A percentile compares a stretch with the other conserved stretches of the same genome.
Conservation (phyloP, 2,797 vertebrate genomes). For the Myotis pilosus region DNA sequence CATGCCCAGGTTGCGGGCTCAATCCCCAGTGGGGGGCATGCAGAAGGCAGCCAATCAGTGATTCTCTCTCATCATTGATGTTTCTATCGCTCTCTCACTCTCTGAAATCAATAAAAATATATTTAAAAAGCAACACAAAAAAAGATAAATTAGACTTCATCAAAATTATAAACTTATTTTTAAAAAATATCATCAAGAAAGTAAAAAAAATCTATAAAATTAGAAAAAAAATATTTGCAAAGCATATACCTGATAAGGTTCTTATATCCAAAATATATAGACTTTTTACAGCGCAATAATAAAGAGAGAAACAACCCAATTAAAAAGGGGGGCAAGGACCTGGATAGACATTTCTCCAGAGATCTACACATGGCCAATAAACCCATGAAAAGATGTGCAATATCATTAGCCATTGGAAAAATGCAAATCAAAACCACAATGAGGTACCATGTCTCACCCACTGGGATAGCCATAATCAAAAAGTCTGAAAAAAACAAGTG, state of each 20-base stretch:
- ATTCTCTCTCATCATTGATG: neutral
- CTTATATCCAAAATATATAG: neutral
- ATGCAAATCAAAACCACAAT: neutral
- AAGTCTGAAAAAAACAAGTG: neutral
- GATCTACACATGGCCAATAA: neutral
- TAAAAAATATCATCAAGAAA: neutral
- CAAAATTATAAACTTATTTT: neutral
- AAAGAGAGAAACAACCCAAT: neutral
- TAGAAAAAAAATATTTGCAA: neutral
- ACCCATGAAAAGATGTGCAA: neutral
- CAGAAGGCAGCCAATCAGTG: neutral
- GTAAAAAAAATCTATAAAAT: neutral
- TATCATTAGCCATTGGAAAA: neutral
- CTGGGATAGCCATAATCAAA: neutral
- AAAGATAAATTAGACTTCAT: neutral
- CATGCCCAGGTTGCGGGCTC: rapidly evolving
- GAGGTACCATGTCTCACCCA: neutral
- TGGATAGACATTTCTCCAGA: neutral
- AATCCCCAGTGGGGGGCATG: neutral
- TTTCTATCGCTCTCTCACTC: neutral
- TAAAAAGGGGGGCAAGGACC: neutral
- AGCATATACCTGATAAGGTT: neutral
- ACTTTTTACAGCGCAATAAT: neutral
- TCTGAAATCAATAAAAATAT: neutral
- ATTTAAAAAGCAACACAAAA: neutral